Conservation (phyloP, 2,113 vertebrate genomes). For the Platysteira castanea region DNA sequence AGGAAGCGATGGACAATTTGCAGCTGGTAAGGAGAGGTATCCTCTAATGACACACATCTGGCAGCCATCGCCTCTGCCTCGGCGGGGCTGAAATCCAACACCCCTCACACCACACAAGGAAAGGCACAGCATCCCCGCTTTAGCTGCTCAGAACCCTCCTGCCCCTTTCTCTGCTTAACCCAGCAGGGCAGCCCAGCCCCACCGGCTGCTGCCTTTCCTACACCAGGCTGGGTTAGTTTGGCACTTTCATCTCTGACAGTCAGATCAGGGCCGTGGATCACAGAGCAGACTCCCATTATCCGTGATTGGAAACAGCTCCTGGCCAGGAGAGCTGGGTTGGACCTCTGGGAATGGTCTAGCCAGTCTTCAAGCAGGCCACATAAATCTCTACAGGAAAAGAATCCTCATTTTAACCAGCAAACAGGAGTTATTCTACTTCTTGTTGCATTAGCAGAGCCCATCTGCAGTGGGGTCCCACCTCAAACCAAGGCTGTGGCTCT, state of each 20-base stretch:
- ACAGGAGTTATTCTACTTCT: accelerated
- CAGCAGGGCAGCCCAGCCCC: background rate
- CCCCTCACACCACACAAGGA: background rate
- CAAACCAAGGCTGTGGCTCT: background rate
- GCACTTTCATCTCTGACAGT: background rate
- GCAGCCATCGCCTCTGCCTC: background rate
- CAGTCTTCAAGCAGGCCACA: background rate
- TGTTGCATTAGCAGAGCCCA: background rate
- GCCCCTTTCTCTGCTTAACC: background rate
- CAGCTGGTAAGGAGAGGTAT: slow-evolving; percentile 17
- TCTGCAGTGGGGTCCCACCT: background rate
- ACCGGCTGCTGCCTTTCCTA: accelerated
- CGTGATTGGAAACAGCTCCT: background rate
- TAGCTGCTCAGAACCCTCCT: background rate
- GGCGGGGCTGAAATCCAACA: background rate
- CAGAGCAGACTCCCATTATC: background rate
- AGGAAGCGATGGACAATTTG: background rate
- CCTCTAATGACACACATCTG: slow-evolving; percentile 3
- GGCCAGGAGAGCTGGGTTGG: background rate
- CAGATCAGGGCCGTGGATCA: background rate
- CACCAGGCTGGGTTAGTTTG: background rate
- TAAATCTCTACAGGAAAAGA: background rate
- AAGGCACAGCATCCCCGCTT: background rate
- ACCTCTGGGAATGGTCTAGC: background rate
- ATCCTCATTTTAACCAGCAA: background rate